A percentile compares a stretch with the other conserved stretches of the same genome.
These are phyloP conservation scores for Morpho deidamia DNA, from an alignment of 2,888 invertebrate genomes.

Conservation along the genomic window DNA sequence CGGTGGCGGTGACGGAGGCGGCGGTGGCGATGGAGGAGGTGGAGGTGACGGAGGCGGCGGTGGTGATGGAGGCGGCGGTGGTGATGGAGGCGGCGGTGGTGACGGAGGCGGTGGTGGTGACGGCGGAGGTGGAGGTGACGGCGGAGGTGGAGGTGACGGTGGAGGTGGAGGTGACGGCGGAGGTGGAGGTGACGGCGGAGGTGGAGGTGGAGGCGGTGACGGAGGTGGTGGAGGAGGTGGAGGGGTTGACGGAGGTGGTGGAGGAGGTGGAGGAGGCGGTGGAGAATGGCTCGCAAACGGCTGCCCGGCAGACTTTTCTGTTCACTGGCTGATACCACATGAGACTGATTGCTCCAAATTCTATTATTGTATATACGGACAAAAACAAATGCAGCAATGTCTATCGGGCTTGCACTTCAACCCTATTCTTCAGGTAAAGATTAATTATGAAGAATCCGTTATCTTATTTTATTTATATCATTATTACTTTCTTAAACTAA, in stretches of 20 bases:
- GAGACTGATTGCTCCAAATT: constrained; percentile 35
- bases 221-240: not conserved
- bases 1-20: not conserved
- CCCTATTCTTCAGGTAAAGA: constrained; percentile 8
- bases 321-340: constrained; percentile 37
- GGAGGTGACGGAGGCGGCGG: not conserved
- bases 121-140: not conserved
- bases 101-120: not conserved
- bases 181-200: not conserved
- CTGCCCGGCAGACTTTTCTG: constrained; percentile 33
- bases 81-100: not conserved
- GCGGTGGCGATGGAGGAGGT: not conserved
- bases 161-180: not conserved
- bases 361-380: constrained; percentile 39
- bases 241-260: not conserved
- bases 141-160: not conserved
- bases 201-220: not conserved
- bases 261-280: not conserved
- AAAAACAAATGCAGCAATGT: constrained; percentile 25
- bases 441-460: too few relatives aligned
- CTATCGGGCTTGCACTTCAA: constrained; percentile 16
- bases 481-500: too few relatives aligned
- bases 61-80: not conserved
- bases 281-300: constrained; percentile 23
- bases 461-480: too few relatives aligned